phyloP scores from a whole-genome alignment of 2,888 invertebrate species.

The Heteromyza rotundicornis region DNA sequence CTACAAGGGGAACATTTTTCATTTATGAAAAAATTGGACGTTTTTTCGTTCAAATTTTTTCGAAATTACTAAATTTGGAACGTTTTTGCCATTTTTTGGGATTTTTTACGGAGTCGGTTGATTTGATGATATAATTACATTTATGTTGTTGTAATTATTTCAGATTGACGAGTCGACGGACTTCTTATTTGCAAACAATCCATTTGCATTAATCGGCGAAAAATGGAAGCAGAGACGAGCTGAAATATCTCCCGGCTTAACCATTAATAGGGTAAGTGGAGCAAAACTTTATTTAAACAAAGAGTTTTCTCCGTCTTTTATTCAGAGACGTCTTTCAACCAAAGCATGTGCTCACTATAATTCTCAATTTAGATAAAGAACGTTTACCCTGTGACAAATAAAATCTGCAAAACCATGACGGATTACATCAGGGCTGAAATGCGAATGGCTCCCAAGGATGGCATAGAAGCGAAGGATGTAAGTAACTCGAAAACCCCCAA shows the following conservation, averaged over 20 bases:
- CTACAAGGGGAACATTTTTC: too few species aligned
- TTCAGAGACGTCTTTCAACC: background rate
- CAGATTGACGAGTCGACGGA: constrained; percentile 60
- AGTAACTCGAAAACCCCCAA: constrained; percentile 14
- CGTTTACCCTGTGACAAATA: constrained; percentile 63
- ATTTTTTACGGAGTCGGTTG: too few species aligned
- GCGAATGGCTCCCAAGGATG: constrained; percentile 43
- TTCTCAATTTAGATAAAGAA: constrained; percentile 55
- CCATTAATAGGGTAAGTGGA: constrained; percentile 61
- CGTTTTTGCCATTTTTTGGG: too few species aligned
- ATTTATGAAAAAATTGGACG: too few species aligned
- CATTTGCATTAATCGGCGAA: constrained; percentile 63
- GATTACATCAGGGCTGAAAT: constrained; percentile 57
- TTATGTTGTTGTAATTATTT: too few species aligned
- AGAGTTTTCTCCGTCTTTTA: too few species aligned
- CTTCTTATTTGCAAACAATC: constrained; percentile 63
- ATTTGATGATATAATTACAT: too few species aligned
- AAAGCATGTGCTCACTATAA: background rate
- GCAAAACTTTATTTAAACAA: background rate
- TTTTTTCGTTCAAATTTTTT: too few species aligned
- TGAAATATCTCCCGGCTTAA: constrained; percentile 65
- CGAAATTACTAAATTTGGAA: too few species aligned
- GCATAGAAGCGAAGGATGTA: constrained; percentile 62
- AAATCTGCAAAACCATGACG: constrained; percentile 61
- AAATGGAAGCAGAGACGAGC: constrained; percentile 64